Conservation (phyloP, 2,113 vertebrate species). For the Casuarius casuarius region DNA sequence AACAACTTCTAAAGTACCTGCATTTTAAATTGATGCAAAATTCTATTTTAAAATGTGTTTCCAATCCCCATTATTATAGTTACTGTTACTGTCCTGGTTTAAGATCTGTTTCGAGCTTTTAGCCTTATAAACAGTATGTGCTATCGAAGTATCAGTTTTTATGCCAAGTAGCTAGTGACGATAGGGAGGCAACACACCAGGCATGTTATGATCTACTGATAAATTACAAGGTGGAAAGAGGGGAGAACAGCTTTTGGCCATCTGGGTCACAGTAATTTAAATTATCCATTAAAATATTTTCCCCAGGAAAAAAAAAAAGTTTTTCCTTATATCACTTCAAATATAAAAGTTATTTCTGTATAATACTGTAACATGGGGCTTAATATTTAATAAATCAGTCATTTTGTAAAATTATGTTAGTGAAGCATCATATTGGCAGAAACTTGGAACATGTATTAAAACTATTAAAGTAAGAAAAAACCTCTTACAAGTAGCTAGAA, state of each 20-base stretch:
- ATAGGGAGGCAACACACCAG: constrained; percentile 73
- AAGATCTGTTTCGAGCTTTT: constrained; percentile 66
- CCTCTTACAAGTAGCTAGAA: neutral
- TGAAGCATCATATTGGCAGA: neutral
- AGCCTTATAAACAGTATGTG: constrained; percentile 68
- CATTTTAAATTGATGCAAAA: constrained; percentile 41
- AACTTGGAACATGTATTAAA: neutral
- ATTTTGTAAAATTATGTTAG: neutral
- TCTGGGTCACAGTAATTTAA: constrained; percentile 70
- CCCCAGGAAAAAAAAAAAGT: constrained; percentile 57
- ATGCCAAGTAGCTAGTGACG: constrained; percentile 69
- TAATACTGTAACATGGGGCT: neutral
- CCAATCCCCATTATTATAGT: neutral
- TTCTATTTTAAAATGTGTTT: constrained; percentile 1
- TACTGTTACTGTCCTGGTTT: constrained; percentile 52
- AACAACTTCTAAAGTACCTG: neutral
- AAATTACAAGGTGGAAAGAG: constrained; percentile 64
- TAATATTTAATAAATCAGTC: neutral
- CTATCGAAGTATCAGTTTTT: constrained; percentile 74
- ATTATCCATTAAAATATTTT: constrained; percentile 67
- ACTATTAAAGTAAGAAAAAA: neutral
- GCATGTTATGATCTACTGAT: constrained; percentile 76
- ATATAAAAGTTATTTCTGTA: neutral
- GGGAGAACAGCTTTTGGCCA: constrained; percentile 54
- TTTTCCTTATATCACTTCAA: constrained; percentile 59